These are phyloP conservation scores for Zele albiditarsus DNA, from an alignment of 2,888 invertebrate genomes.

Conservation along the genomic window DNA sequence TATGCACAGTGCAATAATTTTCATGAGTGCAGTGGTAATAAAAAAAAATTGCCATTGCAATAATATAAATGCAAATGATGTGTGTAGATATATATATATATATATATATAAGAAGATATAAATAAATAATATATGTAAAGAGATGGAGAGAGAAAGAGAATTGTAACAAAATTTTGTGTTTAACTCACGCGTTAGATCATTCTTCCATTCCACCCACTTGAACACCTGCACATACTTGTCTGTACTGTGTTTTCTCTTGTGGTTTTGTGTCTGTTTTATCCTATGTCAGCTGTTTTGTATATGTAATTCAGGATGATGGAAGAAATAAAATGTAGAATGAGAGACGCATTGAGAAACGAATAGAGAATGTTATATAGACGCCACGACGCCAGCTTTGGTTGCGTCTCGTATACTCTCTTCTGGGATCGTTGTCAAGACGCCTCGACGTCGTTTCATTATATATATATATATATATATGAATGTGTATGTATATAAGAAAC, in stretches of 20 bases:
- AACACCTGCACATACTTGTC: constrained; percentile 60
- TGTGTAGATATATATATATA: too few relatives aligned
- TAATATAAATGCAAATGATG: too few relatives aligned
- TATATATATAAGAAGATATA: neutral
- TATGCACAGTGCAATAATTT: constrained; percentile 8
- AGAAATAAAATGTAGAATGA: constrained; percentile 29
- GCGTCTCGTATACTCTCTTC: neutral
- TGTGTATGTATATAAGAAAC: constrained; percentile 53
- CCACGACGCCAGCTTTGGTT: constrained; percentile 39
- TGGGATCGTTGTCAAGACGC: constrained; percentile 37
- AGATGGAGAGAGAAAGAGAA: neutral
- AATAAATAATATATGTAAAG: neutral
- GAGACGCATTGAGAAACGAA: constrained; percentile 16
- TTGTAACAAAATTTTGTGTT: neutral
- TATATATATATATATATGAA: constrained; percentile 40
- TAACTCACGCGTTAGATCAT: neutral
- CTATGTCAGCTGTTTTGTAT: constrained; percentile 6
- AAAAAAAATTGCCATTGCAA: neutral
- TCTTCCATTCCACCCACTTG: constrained; percentile 56
- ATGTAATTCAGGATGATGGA: neutral
- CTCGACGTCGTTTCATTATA: constrained; percentile 39
- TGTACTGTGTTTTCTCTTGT: constrained; percentile 15
- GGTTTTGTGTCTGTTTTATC: constrained; percentile 3
- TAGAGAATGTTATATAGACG: constrained; percentile 31
- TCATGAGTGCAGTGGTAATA: neutral